Conservation (phyloP, 53 echinoderm and acorn worm species). For the Crossaster papposus region DNA sequence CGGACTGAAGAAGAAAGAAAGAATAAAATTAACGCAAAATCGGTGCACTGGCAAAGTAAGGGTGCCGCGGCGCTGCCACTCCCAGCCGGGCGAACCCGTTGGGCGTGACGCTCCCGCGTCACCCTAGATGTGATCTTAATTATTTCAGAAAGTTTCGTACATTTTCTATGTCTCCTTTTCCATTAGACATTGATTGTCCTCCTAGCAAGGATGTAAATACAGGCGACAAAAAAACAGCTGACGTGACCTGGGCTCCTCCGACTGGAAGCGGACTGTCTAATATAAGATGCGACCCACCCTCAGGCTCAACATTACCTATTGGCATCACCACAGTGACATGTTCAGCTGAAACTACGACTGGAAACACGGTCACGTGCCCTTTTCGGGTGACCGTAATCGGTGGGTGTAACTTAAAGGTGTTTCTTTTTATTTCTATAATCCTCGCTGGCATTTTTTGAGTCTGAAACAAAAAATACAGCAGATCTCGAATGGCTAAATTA, state of each 20-base stretch:
- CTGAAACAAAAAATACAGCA: no score
- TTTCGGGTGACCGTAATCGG: constrained; percentile 20
- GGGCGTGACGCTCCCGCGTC: no score
- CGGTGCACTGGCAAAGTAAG: no score
- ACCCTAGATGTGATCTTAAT: no score
- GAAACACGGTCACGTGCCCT: not conserved
- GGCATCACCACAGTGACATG: constrained; percentile 21
- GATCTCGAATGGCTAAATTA: no score
- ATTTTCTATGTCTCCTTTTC: not conserved
- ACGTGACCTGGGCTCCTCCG: not conserved
- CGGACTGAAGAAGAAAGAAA: no score
- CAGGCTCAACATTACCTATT: not conserved
- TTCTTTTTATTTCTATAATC: no score
- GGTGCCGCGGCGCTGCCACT: no score
- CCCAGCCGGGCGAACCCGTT: no score
- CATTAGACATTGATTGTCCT: not conserved
- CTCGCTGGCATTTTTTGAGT: no score
- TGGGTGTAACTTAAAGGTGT: not conserved
- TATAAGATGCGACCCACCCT: not conserved
- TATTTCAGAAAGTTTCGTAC: not conserved
- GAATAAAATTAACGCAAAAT: no score
- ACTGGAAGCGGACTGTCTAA: not conserved
- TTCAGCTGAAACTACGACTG: not conserved
- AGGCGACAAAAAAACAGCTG: not conserved
- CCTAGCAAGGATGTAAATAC: not conserved